Base-by-base conservation (phyloP, 1,140 invertebrate species). In the Sitophilus oryzae region DNA sequence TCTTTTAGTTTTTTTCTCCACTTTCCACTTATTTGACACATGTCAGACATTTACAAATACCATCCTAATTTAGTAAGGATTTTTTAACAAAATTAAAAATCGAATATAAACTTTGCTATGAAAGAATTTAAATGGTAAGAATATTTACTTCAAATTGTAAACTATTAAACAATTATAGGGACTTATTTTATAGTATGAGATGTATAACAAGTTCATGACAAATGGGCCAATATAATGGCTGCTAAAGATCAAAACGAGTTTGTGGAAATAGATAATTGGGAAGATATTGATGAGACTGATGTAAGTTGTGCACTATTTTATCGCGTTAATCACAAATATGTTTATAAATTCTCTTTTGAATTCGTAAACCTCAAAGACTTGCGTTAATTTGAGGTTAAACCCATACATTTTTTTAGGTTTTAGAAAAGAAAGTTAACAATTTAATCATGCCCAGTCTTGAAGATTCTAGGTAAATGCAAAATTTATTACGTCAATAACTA, bases 281-380 rank as follows among this genome's bases (percentile, higher is more conserved):
- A 72, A 65, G 67, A 72, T 48, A 69, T 72, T 42, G 70, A 71
- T 22, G 69, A 68, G 47, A 69, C 67, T 50, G 68, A 70, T 63
- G 70, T 72, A 69, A 71, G 54, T 1, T 14, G 9, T 48, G 21
- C 16, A 19, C 59, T 57, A 14, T 21, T 51, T 57, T 52, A 34
- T 52, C 11, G 21, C 25, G 54, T 23, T 20, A 11, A n/a, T n/a
- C n/a, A n/a, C n/a, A n/a, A n/a, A n/a, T n/a, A n/a, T n/a, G 30
- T 14, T 34, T 40, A 52, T 36, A 40, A 35, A 21, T 53, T 46
- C 37, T 52, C 34, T 49, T 11, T 49, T n/a, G n/a, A n/a, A n/a
- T n/a, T n/a, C n/a, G n/a, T n/a, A n/a, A n/a, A n/a, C n/a, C 23
- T 51, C 37, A 43, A 11, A 3, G 4, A 36, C n/a, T 36, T 34